Base-by-base conservation (phyloP, 2,888 invertebrate species). In the Galerucella calmariensis region DNA sequence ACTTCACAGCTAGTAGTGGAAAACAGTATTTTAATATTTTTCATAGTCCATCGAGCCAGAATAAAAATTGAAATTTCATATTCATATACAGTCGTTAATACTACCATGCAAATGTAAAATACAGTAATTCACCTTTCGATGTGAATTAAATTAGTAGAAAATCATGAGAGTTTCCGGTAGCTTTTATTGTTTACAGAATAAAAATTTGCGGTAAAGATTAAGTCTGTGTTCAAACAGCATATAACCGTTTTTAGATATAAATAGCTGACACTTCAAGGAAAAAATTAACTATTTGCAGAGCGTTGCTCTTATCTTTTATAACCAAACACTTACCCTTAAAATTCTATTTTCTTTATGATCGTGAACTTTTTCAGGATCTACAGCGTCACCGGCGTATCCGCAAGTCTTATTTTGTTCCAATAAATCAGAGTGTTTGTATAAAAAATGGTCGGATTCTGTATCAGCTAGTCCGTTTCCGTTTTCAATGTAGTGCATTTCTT, bases 401-500 rank as follows among this genome's bases (percentile, higher is more conserved):
- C 91, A 91, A 81, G 91, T 92, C 82, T 91, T 90, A 69, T 92
- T 92, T 3, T 90, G 88, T 0, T 89, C 89, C 6, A 83, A 81
- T 70, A 84, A 68, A 84, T 94, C 92, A 2, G 90, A 87, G 82
- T 94, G 93, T 79, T 90, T 92, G 87, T 93, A 94, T 24, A 94
- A 79, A 84, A 90, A 92, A 86, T 93, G 93, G 6, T 85, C 82
- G 62, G 83, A 77, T 66, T 84, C 82, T 12, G 82, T 61, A 16
- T 77, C 71, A 2, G 66, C 69, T 41, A 77, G 69, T 24, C 74
- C 86, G 46, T 73, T 69, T 69, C 84, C 84, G 73, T 88, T 88
- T 80, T 92, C 90, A 70, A 97, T 91, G 85, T 95, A 95, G 86
- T 92, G 93, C 87, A 94, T 91, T 75, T 91, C 91, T 75, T 89